A percentile compares a stretch with the other conserved stretches of the same genome.
Evolutionary conservation across 2,113 vertebrate genomes (phyloP).

Genomic region (Oriolus oriolus): DNA sequence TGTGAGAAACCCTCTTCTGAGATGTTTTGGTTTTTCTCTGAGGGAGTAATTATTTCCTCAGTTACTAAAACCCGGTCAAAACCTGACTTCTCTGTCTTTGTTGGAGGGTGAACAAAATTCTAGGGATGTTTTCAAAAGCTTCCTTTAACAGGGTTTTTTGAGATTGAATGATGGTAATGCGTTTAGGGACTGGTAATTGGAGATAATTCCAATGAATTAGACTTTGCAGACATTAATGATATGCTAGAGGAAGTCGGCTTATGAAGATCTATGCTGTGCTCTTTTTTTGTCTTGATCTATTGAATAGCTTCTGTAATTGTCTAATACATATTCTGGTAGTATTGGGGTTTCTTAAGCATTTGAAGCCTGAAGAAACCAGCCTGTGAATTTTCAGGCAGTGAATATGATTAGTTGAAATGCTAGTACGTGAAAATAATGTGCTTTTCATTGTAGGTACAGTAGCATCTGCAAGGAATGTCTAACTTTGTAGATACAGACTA

Average conservation of each 20-base stretch:
- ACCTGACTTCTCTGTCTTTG: neutral
- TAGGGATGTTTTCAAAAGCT: neutral
- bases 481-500: neutral
- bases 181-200: constrained; percentile 24
- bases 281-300: constrained; percentile 26
- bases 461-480: neutral
- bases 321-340: constrained; percentile 12
- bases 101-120: neutral
- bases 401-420: neutral
- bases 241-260: neutral
- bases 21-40: neutral
- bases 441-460: neutral
- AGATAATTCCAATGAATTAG: constrained; percentile 35
- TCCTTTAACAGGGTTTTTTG: neutral
- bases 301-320: constrained; percentile 31
- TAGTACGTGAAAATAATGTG: neutral
- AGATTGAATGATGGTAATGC: neutral
- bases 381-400: neutral
- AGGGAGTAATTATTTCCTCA: neutral
- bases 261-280: neutral
- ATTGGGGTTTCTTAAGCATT: constrained; percentile 35
- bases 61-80: neutral
- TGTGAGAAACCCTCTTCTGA: neutral
- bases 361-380: neutral
- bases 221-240: neutral